A percentile compares a stretch with the other conserved stretches of the same genome.
phyloP scores from a whole-genome alignment of 2,888 invertebrate genomes.

The Rhagonycha lutea region DNA sequence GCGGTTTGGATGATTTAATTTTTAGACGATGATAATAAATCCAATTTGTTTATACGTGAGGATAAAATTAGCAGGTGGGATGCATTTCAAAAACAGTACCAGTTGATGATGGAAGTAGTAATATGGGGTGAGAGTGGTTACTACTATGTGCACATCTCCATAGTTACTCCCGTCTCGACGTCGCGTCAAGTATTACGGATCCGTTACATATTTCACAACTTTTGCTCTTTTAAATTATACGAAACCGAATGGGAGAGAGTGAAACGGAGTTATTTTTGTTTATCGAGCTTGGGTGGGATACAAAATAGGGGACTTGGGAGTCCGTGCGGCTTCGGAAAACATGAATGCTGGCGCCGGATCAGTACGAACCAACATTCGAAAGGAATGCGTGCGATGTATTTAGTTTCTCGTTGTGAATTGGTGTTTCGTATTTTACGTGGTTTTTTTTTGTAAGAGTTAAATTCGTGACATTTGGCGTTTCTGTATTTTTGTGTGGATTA shows the following conservation, averaged over 20 bases:
- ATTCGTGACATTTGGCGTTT: slow-evolving; percentile 1
- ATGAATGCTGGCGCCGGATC: slow-evolving; percentile 38
- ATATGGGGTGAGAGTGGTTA: slow-evolving; percentile 22
- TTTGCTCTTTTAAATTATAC: slow-evolving; percentile 28
- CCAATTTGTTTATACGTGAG: background rate
- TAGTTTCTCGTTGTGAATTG: slow-evolving; percentile 15
- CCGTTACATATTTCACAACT: slow-evolving; percentile 19
- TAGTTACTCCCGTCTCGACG: slow-evolving; percentile 42
- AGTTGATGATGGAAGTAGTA: slow-evolving; percentile 8
- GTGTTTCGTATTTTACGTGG: background rate
- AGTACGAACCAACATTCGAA: slow-evolving; percentile 35
- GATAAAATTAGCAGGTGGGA: background rate
- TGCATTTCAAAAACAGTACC: background rate
- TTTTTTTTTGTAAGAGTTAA: background rate
- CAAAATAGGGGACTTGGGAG: slow-evolving; percentile 31
- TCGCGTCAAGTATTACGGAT: slow-evolving; percentile 27
- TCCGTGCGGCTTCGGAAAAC: slow-evolving; percentile 33
- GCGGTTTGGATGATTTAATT: background rate
- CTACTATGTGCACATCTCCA: slow-evolving; percentile 42
- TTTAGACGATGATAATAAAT: background rate
- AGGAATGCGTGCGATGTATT: slow-evolving; percentile 26
- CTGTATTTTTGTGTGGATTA: background rate
- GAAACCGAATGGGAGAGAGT: slow-evolving; percentile 18
- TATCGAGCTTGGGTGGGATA: slow-evolving; percentile 13
- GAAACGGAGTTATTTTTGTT: slow-evolving; percentile 27